Evolutionary conservation across 2,888 invertebrate genomes (phyloP).

Genomic region (Congeria kusceri): DNA sequence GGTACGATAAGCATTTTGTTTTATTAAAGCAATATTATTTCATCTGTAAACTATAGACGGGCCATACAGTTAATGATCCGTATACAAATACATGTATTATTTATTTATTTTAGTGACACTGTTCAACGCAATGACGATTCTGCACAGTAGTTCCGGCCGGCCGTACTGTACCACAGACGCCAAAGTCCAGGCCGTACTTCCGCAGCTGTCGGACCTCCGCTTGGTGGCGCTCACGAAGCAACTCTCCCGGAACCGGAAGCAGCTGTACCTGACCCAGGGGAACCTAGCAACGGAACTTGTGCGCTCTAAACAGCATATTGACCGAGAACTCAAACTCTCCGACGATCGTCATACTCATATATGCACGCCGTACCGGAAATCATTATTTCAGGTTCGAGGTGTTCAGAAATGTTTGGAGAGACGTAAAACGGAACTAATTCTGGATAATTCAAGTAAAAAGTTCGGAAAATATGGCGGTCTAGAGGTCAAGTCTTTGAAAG

Average conservation of each 20-base stretch:
- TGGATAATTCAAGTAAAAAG: constrained; percentile 45
- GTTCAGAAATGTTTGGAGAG: constrained; percentile 65
- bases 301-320: constrained; percentile 50
- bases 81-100: too few species aligned
- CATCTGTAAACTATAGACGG: too few species aligned
- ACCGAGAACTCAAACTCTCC: constrained; percentile 59
- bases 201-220: constrained; percentile 64
- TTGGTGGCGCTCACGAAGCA: constrained; percentile 64
- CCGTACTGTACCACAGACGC: constrained; percentile 62
- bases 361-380: constrained; percentile 57
- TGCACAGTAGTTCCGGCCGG: constrained; percentile 60
- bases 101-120: too few species aligned
- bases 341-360: constrained; percentile 54
- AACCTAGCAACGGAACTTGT: constrained; percentile 56
- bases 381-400: constrained; percentile 60
- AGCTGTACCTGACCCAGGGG: constrained; percentile 63
- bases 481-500: constrained; percentile 59
- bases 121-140: constrained; percentile 45
- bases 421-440: constrained; percentile 59
- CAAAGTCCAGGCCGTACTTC: constrained; percentile 62
- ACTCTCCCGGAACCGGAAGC: constrained; percentile 62
- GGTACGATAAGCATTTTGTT: too few species aligned
- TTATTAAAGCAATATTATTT: too few species aligned
- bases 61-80: too few species aligned
- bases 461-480: constrained; percentile 69